phyloP scores from a whole-genome alignment of 37 sponge, comb jelly and placozoan species.

The Aphrocallistes beatrix region DNA sequence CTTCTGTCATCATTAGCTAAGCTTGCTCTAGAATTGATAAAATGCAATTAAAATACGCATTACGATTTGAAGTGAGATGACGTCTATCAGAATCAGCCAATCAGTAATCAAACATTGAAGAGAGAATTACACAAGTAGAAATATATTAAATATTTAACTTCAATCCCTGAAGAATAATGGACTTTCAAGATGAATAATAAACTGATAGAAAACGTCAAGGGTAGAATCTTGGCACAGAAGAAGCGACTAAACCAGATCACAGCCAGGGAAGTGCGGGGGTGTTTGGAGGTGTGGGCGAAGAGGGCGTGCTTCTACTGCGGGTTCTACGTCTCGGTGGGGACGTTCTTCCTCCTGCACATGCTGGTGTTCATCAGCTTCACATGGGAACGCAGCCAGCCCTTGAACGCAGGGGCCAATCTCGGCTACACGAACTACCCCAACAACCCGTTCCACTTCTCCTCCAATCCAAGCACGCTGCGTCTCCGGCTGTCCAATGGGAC shows the following conservation, averaged over 20 bases:
- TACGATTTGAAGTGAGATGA: neutral
- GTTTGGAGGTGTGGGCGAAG: neutral
- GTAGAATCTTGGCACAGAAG: neutral
- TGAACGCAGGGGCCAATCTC: neutral
- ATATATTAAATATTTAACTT: neutral
- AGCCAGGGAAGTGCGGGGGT: neutral
- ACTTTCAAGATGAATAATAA: neutral
- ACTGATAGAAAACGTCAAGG: no score
- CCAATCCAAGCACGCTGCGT: neutral
- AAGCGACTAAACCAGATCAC: neutral
- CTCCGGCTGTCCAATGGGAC: neutral
- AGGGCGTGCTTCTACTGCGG: neutral
- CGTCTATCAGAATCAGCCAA: neutral
- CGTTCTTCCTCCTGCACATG: neutral
- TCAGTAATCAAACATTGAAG: neutral
- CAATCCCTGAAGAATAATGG: neutral
- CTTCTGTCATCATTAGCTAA: neutral
- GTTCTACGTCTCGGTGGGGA: neutral
- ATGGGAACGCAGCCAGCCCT: neutral
- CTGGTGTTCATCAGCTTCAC: neutral
- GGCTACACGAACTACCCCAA: constrained; percentile 11
- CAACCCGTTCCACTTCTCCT: neutral
- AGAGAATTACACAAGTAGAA: neutral
- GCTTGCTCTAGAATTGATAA: neutral
- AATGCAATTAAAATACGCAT: no score